Percentiles rank a stretch among this genome's conserved stretches.
These are phyloP conservation scores for Halictus quadricinctus DNA, from an alignment of 2,888 invertebrate genomes.

Conservation along the genomic window DNA sequence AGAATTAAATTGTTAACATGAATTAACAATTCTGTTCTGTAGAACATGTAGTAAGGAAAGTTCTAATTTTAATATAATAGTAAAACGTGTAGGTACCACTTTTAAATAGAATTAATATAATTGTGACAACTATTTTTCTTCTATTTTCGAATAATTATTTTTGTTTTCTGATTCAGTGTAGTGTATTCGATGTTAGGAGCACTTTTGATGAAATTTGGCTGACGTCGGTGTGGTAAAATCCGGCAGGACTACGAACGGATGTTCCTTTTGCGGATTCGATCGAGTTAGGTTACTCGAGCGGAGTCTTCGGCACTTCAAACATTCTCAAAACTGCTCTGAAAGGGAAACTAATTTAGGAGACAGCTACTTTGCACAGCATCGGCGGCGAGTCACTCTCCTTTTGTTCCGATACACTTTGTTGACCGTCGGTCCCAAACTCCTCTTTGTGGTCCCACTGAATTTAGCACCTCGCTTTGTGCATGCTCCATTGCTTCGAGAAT, in stretches of 20 bases:
- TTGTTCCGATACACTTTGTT: background rate
- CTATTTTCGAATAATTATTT: background rate
- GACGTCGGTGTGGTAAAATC: background rate
- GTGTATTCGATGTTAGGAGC: background rate
- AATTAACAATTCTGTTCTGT: no score
- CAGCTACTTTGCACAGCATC: background rate
- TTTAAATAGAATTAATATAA: background rate
- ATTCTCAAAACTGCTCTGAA: background rate
- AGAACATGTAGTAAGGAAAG: no score
- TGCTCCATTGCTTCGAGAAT: background rate
- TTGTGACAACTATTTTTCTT: background rate
- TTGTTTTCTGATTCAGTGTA: background rate
- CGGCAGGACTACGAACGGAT: background rate
- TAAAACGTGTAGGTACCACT: background rate
- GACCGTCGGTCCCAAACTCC: background rate
- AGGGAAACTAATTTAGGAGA: background rate
- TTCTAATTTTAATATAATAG: background rate
- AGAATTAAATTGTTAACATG: no score
- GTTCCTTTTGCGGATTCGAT: background rate
- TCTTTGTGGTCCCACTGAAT: conserved; percentile 1
- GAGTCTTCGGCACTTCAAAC: background rate
- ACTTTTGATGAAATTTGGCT: background rate
- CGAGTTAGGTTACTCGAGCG: background rate
- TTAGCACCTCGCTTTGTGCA: background rate
- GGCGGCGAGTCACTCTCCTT: background rate